Evolutionary conservation across 2,113 vertebrate genomes (phyloP), one percentile per base, ranked within the genome.

Genomic region (Psittacula cyanocephala): DNA sequence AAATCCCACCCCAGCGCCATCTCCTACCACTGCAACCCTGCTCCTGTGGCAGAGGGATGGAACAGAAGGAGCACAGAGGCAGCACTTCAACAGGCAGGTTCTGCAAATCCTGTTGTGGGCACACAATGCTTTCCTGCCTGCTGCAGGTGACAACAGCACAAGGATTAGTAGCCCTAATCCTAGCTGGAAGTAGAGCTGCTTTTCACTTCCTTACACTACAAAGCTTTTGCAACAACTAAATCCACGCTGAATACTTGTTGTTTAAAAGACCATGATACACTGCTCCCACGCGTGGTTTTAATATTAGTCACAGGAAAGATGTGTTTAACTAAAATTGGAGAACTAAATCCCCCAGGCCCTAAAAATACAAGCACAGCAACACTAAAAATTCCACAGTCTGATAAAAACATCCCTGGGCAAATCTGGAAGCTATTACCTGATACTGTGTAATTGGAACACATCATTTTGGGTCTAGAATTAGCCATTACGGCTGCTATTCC

Each of bases 101-200:
- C 71, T 74, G 69, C 68, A 84, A 50, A 84, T 53, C 57, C 41
- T 6, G 7, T 71, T 46, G 33, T 23, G 39, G 44, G 44, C 43
- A 79, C 44, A 71, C 47, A 84, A 65, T 72, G 59, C 62, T 18
- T n/a, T 60, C 47, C 77, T 85, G 83, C 74, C 57, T 50, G 72
- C 77, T 69, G 77, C 57, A 79, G 88, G 83, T 93, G 93, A 92
- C 0, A 82, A 43, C 59, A 95, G 27, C 68, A 86, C 0, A 6
- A 93, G 91, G 91, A 95, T 96, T 94, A 95, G 72, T 14, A 60
- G 75, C 55, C 64, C 64, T 90, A 96, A 95, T 93, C 88, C 76
- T 88, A 93, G 80, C 24, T 11, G 75, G 83, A 90, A 70, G 37
- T 2, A 77, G 82, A 86, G 82, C 71, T 3, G 23, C 85, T 80